Base-by-base conservation (phyloP, 2,797 vertebrate genomes). In the Carapus acus region DNA sequence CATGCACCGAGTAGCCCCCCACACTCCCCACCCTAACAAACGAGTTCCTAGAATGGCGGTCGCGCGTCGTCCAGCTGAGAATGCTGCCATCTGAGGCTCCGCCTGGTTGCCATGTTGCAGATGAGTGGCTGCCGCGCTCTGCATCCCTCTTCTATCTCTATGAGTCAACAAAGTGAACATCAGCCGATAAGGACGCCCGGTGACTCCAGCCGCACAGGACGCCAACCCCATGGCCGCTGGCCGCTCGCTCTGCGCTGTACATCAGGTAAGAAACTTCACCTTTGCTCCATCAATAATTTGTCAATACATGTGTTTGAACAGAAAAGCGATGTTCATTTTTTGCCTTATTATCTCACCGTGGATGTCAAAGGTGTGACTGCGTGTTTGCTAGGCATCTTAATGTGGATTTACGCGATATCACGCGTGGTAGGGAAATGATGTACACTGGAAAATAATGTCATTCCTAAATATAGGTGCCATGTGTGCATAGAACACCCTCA, bases 131-230 rank as follows among this genome's bases (percentile, higher is more conserved):
- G 33, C n/a, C 49, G 65, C 62, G 67, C 56, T 73, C 18, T 71
- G 51, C 62, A 50, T 74, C 69, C 52, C 44, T 52, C n/a, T 56
- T 73, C 76, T 71, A 79, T 82, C 65, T 59, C 40, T 47, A n/a
- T 58, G 66, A 84, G 83, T 88, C 83, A 86, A 87, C 83, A 86
- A 43, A 69, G 38, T 58, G 63, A n/a, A 12, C 67, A 63, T 75
- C 43, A 29, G 49, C 65, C 74, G 84, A 86, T 87, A 83, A 83
- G 65, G 19, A 38, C 43, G 5, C 44, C 2, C 14, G 34, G 8
- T 41, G 57, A 49, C 42, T 61, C 15, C 21, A 65, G 65, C 59
- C 4, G 13, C 18, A 24, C 65, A 42, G 53, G 58, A 49, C 54
- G 31, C 21, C 41, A 34, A 45, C 34, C 60, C 64, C 67, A 82